Percentiles rank a stretch among this genome's conserved stretches.
Evolutionary conservation across 2,888 invertebrate genomes (phyloP).

Genomic region (Harmothoe impar): DNA sequence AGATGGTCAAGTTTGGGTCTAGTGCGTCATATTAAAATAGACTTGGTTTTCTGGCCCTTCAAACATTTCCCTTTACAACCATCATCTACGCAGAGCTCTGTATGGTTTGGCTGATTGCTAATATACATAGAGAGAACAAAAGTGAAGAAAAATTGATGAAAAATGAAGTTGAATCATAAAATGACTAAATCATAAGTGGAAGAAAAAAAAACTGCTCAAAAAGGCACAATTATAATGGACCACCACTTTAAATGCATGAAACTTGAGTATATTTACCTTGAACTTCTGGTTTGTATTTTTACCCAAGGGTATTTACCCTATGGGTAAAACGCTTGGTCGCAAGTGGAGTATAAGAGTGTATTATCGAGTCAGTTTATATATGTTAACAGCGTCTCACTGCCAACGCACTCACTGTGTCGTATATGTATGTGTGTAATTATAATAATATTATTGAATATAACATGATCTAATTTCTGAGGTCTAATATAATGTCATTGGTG

Average conservation of each 20-base stretch:
- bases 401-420: slow-evolving; percentile 3
- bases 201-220: background rate
- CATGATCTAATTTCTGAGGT: background rate
- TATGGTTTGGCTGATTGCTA: background rate
- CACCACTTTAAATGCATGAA: background rate
- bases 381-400: slow-evolving; percentile 40
- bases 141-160: background rate
- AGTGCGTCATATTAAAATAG: too few relatives aligned
- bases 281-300: background rate
- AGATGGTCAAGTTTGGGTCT: too few relatives aligned
- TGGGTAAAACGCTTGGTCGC: too few relatives aligned
- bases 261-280: background rate
- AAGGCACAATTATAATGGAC: background rate
- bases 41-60: too few relatives aligned
- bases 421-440: slow-evolving; percentile 16
- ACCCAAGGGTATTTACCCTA: too few relatives aligned
- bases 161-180: background rate
- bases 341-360: too few relatives aligned
- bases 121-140: background rate
- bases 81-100: slow-evolving; percentile 8
- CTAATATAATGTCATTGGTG: background rate
- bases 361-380: background rate
- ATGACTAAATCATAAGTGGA: background rate
- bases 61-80: background rate
- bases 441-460: background rate